These are phyloP conservation scores for Drosophila ambigua DNA, from an alignment of 1,140 invertebrate species.

Conservation along the genomic window DNA sequence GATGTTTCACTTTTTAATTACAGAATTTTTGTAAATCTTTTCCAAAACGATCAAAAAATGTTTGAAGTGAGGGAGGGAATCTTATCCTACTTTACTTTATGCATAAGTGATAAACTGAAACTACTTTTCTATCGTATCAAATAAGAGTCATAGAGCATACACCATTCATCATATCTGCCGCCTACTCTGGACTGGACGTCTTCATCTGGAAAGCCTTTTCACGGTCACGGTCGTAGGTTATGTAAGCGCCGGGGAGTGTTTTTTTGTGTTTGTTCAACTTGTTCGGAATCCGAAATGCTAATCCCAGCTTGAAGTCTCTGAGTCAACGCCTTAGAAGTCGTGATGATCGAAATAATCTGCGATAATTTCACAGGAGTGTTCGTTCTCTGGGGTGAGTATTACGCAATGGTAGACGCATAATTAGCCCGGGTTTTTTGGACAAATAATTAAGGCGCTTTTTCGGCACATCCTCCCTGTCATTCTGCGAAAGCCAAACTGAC, in stretches of 20 bases:
- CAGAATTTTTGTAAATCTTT: too few species aligned
- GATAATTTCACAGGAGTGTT: constrained; percentile 63
- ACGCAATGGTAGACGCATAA: constrained; percentile 63
- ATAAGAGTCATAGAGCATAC: too few species aligned
- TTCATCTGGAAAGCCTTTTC: constrained; percentile 61
- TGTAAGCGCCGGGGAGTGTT: constrained; percentile 49
- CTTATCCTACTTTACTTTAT: too few species aligned
- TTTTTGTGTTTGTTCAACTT: constrained; percentile 25
- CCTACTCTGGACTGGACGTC: not conserved
- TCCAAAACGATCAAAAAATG: too few species aligned
- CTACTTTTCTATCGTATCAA: too few species aligned
- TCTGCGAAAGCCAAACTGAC: constrained; percentile 76
- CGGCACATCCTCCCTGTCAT: constrained; percentile 60
- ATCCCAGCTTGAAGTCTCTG: constrained; percentile 38
- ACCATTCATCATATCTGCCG: too few species aligned
- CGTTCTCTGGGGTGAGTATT: constrained; percentile 35
- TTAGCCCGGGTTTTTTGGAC: constrained; percentile 53
- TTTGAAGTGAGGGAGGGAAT: too few species aligned
- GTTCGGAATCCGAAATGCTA: constrained; percentile 50
- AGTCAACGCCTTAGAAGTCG: constrained; percentile 31
- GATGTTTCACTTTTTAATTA: too few species aligned
- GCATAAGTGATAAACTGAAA: too few species aligned
- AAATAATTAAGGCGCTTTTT: constrained; percentile 40
- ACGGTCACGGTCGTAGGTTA: constrained; percentile 71
- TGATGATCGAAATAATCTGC: constrained; percentile 21